These are phyloP conservation scores for Drosophila mulleri DNA, from an alignment of 2,888 invertebrate species.

Conservation along the genomic window DNA sequence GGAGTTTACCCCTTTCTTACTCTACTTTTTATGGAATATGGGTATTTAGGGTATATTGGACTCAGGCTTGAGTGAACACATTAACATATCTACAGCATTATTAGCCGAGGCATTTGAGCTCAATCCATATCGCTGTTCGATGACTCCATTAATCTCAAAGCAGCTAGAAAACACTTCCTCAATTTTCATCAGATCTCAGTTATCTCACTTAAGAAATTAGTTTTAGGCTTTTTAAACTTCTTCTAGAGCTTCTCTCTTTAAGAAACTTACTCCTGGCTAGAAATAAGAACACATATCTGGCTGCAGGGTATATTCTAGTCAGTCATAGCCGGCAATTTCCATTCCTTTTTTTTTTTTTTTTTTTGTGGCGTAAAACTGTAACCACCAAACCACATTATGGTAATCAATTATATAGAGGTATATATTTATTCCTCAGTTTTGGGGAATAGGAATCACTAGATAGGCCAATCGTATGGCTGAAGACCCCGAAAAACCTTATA, in stretches of 20 bases:
- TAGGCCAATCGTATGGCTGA: background rate
- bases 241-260: no score
- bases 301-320: background rate
- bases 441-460: background rate
- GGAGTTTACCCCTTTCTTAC: conserved; percentile 58
- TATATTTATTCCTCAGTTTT: background rate
- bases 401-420: background rate
- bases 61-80: no score
- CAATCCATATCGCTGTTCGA: no score
- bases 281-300: no score
- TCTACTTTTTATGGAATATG: no score
- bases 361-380: conserved; percentile 17
- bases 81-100: background rate
- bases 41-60: background rate
- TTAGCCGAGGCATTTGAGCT: no score
- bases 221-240: no score
- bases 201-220: no score
- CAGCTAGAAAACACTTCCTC: no score
- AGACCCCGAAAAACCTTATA: background rate
- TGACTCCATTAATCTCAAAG: no score
- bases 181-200: no score
- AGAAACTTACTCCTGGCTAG: no score
- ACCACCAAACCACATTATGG: conserved; percentile 49
- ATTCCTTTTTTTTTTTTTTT: background rate
- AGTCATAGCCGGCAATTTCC: background rate